Evolutionary conservation across 2,797 vertebrate species (phyloP), one percentile per base, ranked within the genome.

Genomic region (Todus mexicanus): DNA sequence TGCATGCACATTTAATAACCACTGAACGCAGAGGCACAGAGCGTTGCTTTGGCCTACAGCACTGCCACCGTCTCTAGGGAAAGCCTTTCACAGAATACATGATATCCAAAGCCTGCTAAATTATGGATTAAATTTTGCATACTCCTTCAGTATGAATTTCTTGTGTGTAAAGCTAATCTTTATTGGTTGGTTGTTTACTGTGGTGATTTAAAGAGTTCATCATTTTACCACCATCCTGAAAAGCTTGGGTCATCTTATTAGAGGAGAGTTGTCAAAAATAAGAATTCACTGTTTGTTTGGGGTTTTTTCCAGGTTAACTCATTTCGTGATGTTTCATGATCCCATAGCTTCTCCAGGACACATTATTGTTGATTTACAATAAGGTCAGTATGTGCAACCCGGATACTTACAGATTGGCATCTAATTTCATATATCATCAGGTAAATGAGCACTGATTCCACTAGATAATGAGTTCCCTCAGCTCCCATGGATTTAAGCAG

Each of bases 91-190:
- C 1, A 1, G 84, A 76, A 48, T 26, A 77, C 51, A 51, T 2
- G 19, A 72, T 63, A 75, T 16, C 25, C 69, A 72, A 80, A 91
- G 35, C 73, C 50, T 81, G 47, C 31, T 43, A 84, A 94, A 88
- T 84, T 56, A 57, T 19, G n/a, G 73, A n/a, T 76, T 64, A 70
- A 83, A 88, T 84, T 86, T 75, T 86, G 35, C 29, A n/a, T n/a
- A 4, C 15, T 22, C 15, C 13, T 15, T 53, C 15, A 73, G 26
- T 37, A 17, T 29, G 19, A 68, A 57, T 75, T 69, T 73, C 59
- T 59, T 60, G 12, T 12, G 4, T 27, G 21, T 29, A 53, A 83
- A 87, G 27, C 7, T 84, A 48, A 86, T 15, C 23, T 75, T 21
- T 53, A 70, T 23, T 42, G 16, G 7, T 40, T 63, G 11, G 3